Base-by-base conservation (phyloP, 2,888 invertebrate genomes). In the Dasysyrphus albostriatus region DNA sequence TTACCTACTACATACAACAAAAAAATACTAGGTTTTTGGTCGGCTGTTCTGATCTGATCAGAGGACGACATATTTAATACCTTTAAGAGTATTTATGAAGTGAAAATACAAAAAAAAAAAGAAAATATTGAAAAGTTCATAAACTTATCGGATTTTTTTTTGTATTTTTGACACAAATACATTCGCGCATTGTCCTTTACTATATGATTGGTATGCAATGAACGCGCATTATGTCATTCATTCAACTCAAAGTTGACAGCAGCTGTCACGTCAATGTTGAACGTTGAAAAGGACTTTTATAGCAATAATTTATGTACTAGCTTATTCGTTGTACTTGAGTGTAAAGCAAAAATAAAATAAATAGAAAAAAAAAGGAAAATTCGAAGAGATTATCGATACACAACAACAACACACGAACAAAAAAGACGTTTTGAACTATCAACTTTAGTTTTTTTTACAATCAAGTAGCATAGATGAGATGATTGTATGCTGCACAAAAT, bases 231-330 rank as follows among this genome's bases (percentile, higher is more conserved):
- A 59, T 80, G 67, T 59, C 80, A 69, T 81, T 77, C 77, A 81
- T 73, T 77, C 69, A 51, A 73, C 73, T 81, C 84, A 85, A 81
- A 85, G 73, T 72, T 85, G 73, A 85, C 85, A 85, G 85, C 70
- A 49, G 75, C 79, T 85, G 85, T 85, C 81, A 85, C 65, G 81
- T 81, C 81, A 81, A 70, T 63, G 69, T 73, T 56, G 8, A 69
- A 51, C 47, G 73, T 47, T 85, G 56, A 74, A 77, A 81, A 63
- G 59, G 59, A 73, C 59, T 73, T 9, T 24, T 24, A 24, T 24
- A 24, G 0, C 0, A 80, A 54, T 69, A 81, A 77, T 81, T 81
- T 77, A 73, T 77, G 67, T 77, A 77, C 65, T 59, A 73, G 73
- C 73, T 81, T 69, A 63, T 77, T 34, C 47, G 16, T 47, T 47